These are phyloP conservation scores for Aurelia coerulea DNA, from an alignment of 30 jellyfish, hydroid and myxozoan species.

Conservation along the genomic window DNA sequence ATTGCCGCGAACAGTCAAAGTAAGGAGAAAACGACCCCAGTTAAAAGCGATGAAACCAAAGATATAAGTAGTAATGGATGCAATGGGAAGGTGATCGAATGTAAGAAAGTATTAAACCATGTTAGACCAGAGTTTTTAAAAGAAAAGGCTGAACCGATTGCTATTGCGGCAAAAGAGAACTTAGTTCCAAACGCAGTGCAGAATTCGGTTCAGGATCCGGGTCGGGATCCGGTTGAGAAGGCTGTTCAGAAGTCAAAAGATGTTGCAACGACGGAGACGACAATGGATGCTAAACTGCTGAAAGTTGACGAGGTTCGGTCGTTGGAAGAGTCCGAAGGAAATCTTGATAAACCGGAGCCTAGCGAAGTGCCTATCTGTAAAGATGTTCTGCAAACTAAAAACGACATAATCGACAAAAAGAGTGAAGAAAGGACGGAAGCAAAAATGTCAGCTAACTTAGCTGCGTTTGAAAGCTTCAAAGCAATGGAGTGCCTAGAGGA, in stretches of 20 bases:
- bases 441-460: constrained; percentile 29
- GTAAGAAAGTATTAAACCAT: neutral
- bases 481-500: constrained; percentile 60
- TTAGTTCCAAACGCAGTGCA: neutral
- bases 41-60: neutral
- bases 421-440: neutral
- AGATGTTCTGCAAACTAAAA: neutral
- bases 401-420: neutral
- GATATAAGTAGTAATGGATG: neutral
- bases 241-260: neutral
- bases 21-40: neutral
- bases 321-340: neutral
- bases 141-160: neutral
- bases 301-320: neutral
- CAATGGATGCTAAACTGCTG: neutral
- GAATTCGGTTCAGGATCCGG: neutral
- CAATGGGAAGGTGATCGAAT: neutral
- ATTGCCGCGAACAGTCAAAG: neutral
- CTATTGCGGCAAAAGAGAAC: neutral
- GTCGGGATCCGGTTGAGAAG: neutral
- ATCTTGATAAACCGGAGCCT: neutral
- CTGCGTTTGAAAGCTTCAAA: constrained; percentile 58
- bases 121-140: neutral
- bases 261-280: neutral
- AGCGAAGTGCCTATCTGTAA: neutral